A percentile compares a stretch with the other conserved stretches of the same genome.
These are phyloP conservation scores for Epinotia brunnichana DNA, from an alignment of 2,888 invertebrate genomes.

Conservation along the genomic window DNA sequence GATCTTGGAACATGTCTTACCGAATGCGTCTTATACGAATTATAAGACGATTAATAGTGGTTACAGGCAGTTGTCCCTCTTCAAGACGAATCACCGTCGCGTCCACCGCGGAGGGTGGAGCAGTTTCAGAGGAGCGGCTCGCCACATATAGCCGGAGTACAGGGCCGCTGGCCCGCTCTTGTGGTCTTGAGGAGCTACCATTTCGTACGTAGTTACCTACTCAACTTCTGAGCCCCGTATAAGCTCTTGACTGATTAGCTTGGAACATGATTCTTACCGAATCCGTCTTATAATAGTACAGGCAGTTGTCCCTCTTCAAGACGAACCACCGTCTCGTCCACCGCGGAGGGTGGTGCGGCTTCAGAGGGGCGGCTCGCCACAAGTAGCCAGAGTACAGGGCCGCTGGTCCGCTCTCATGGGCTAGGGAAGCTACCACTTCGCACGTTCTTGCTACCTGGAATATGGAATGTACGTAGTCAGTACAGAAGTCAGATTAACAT, in stretches of 20 bases:
- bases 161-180: slow-evolving; percentile 86
- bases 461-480: background rate
- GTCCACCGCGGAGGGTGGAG: slow-evolving; percentile 89
- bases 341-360: slow-evolving; percentile 79
- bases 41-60: too few relatives aligned
- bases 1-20: slow-evolving; percentile 79
- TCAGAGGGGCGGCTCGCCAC: slow-evolving; percentile 87
- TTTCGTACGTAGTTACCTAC: slow-evolving; percentile 86
- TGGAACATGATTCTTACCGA: slow-evolving; percentile 84
- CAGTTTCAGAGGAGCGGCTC: slow-evolving; percentile 81
- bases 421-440: slow-evolving; percentile 88
- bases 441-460: slow-evolving; percentile 91
- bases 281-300: slow-evolving; percentile 97
- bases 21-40: slow-evolving; percentile 94
- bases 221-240: background rate
- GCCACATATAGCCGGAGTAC: slow-evolving; percentile 91
- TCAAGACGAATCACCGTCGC: slow-evolving; percentile 95
- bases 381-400: slow-evolving; percentile 90
- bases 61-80: slow-evolving; percentile 95
- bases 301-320: slow-evolving; percentile 94
- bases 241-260: background rate
- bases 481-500: background rate
- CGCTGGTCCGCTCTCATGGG: slow-evolving; percentile 85
- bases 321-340: slow-evolving; percentile 97
- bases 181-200: slow-evolving; percentile 87